phyloP scores from a whole-genome alignment of 2,113 vertebrate genomes.

The Platysternon megacephalum region DNA sequence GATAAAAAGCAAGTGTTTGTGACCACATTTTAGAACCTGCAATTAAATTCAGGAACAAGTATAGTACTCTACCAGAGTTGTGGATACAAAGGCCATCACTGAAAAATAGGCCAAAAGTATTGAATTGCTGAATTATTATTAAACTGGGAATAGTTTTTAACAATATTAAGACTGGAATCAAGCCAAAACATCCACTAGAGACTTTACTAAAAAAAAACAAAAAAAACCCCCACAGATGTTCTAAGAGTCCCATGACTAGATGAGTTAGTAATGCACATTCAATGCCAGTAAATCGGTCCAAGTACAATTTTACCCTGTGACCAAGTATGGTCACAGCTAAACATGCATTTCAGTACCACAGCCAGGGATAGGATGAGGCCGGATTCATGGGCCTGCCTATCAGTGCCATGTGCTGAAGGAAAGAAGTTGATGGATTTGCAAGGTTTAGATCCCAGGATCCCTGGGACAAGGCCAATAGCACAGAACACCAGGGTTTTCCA shows the following conservation, averaged over 20 bases:
- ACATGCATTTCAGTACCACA: not conserved
- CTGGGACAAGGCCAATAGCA: not conserved
- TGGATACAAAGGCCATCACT: not conserved
- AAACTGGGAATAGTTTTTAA: not conserved
- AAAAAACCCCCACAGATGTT: not conserved
- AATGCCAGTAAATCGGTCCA: not conserved
- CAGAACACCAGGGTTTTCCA: not conserved
- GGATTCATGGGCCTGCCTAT: not conserved
- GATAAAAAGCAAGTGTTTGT: not conserved
- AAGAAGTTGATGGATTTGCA: not conserved
- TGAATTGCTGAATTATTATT: not conserved
- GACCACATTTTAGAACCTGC: not conserved
- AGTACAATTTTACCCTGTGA: not conserved
- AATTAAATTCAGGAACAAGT: not conserved
- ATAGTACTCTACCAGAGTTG: too few relatives aligned
- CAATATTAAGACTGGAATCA: not conserved
- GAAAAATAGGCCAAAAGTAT: not conserved
- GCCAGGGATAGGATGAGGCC: not conserved
- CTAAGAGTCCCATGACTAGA: not conserved
- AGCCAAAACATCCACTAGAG: not conserved
- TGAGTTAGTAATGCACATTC: not conserved
- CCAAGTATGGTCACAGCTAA: not conserved
- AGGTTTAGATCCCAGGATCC: not conserved
- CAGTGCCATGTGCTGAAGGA: not conserved
- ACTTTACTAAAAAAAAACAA: not conserved